Conservation (phyloP, 2,888 invertebrate genomes). For the Dione vanillae region DNA sequence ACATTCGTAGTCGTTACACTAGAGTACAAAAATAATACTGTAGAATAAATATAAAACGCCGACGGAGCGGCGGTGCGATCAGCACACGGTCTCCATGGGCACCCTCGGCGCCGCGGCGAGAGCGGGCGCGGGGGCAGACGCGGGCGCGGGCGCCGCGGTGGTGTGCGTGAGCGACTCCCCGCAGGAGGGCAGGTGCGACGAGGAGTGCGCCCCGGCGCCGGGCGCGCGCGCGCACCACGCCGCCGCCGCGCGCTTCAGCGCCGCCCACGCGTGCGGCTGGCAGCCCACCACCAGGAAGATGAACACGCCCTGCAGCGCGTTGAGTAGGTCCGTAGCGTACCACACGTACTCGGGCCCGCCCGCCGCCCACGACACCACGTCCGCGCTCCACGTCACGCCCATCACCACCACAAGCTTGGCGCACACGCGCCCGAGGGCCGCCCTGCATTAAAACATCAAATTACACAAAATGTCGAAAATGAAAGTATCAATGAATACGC, state of each 20-base stretch:
- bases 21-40: slow-evolving; percentile 79
- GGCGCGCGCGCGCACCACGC: slow-evolving; percentile 78
- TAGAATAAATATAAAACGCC: slow-evolving; percentile 70
- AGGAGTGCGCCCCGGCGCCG: slow-evolving; percentile 85
- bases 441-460: slow-evolving; percentile 66
- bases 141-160: slow-evolving; percentile 88
- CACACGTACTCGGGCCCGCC: slow-evolving; percentile 92
- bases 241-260: slow-evolving; percentile 66
- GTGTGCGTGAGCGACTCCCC: slow-evolving; percentile 90
- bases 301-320: slow-evolving; percentile 93
- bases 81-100: slow-evolving; percentile 51
- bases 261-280: slow-evolving; percentile 90
- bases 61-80: slow-evolving; percentile 74
- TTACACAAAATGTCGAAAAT: not conserved
- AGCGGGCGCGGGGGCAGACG: slow-evolving; percentile 78
- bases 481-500: not conserved
- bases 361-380: slow-evolving; percentile 92
- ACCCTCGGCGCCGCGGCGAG: slow-evolving; percentile 59
- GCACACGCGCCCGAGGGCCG: slow-evolving; percentile 92
- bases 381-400: slow-evolving; percentile 86
- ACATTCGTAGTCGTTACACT: slow-evolving; percentile 61
- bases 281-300: slow-evolving; percentile 95
- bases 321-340: slow-evolving; percentile 93
- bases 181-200: slow-evolving; percentile 92
- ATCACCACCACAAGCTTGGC: slow-evolving; percentile 90